These are phyloP conservation scores for Eupsilia transversa DNA, from an alignment of 2,888 invertebrate genomes.

Conservation along the genomic window DNA sequence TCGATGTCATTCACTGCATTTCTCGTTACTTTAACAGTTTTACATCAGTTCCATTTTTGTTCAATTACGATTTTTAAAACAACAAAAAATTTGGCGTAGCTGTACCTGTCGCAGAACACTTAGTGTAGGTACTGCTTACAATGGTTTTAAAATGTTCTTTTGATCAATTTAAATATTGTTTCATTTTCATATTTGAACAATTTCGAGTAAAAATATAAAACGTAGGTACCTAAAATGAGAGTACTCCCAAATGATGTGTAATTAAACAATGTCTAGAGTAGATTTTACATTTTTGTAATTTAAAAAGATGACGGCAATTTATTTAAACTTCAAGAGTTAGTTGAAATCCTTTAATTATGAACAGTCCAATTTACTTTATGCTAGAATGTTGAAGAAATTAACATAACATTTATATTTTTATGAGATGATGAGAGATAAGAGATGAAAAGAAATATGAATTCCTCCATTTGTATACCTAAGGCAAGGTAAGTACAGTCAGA, in stretches of 20 bases:
- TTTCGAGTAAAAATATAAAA: not conserved
- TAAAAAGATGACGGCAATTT: slow-evolving; percentile 37
- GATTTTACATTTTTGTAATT: slow-evolving; percentile 37
- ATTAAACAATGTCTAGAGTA: slow-evolving; percentile 33
- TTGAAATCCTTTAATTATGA: slow-evolving; percentile 40
- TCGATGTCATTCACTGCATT: not conserved
- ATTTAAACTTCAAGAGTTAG: slow-evolving; percentile 36
- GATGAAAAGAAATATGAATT: not conserved
- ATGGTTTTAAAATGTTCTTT: not conserved
- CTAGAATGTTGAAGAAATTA: not conserved
- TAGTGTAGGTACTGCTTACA: no score
- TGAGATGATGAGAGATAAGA: no score
- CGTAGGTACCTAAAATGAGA: not conserved
- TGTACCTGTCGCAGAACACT: no score
- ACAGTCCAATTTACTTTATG: slow-evolving; percentile 18
- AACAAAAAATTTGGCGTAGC: no score
- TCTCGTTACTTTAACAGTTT: not conserved
- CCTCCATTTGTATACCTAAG: not conserved
- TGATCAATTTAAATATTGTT: not conserved
- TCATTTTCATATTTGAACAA: slow-evolving; percentile 19
- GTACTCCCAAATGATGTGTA: slow-evolving; percentile 31
- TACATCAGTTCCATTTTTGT: not conserved
- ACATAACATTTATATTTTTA: not conserved
- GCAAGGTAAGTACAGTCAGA: not conserved
- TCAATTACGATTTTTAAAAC: no score